Base-by-base conservation (phyloP, 92 coral and sea anemone genomes). In the Palythoa grandis region DNA sequence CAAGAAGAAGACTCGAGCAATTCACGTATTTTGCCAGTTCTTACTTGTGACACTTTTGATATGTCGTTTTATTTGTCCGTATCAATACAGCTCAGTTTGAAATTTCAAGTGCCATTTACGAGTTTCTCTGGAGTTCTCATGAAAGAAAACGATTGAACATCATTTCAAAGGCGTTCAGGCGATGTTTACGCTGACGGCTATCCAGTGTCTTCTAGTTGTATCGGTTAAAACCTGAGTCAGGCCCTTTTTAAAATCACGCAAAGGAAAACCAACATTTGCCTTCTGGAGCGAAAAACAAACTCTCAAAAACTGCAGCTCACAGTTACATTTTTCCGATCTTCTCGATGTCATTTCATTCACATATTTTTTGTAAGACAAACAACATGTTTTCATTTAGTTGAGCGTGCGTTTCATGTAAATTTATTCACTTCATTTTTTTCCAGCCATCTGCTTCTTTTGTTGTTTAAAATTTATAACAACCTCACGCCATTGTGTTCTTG, bases 401-500 rank as follows among this genome's bases (percentile, higher is more conserved):
- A 24, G 11, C 14, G 48, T 80, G 50, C 66, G 66, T 66, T 63
- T 70, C 74, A 80, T 80, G 85, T 15, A 40, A 80, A 80, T 80
- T 66, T 80, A 80, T 80, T 66, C 73, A 80, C 23, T 52, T 48
- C 65, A 63, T 19, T 58, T 40, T 39, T 68, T 43, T 19, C 24
- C 10, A 66, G 60, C 60, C 74, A 79, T 79, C 84, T 80, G 85
- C 60, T 79, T 65, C 72, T 48, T 50, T 80, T 80, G 85, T 80
- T 66, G 73, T 80, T 19, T 29, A 29, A 29, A 24, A 52, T 47
- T 40, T 65, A 80, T 80, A 8, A 22, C 40, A 22, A 23, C 17
- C 74, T 80, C 85, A 80, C 85, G 85, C 58, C 11, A 65, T 80
- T 80, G 83, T 79, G 15, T n/a, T 22, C 85, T 47, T n/a, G 47